Conservation (phyloP, 2,797 vertebrate species). For the Rhadinocentrus ornatus region DNA sequence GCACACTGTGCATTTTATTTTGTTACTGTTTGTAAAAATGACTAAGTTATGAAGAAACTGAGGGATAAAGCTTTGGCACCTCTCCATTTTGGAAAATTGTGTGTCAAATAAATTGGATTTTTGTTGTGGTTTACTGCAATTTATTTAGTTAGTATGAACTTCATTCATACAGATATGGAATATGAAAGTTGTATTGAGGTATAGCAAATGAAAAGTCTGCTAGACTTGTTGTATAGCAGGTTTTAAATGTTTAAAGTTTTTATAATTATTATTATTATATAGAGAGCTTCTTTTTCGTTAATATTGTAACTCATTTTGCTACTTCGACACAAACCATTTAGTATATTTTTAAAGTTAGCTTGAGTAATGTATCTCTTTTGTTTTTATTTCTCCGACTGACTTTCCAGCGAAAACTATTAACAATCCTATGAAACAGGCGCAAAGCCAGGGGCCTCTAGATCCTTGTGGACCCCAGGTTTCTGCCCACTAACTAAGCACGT, state of each 20-base stretch:
- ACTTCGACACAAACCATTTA: neutral
- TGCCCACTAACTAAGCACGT: constrained; percentile 3
- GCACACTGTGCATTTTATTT: no score
- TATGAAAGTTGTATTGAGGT: no score
- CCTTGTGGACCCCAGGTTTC: constrained; percentile 2
- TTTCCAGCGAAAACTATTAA: neutral
- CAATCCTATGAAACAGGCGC: neutral
- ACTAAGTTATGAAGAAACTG: no score
- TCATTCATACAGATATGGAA: no score
- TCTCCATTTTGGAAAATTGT: no score
- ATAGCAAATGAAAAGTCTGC: no score
- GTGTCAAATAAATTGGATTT: no score
- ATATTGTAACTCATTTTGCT: neutral
- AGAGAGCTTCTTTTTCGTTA: neutral
- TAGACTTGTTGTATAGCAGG: no score
- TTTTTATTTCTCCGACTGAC: neutral
- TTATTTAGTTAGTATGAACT: no score
- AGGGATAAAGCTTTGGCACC: no score
- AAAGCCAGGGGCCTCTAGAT: constrained; percentile 4
- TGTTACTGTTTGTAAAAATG: no score
- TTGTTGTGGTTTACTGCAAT: no score
- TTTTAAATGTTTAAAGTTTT: neutral
- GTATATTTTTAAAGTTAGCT: neutral
- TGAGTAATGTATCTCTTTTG: neutral
- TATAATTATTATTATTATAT: neutral